Evolutionary conservation across 2,113 vertebrate genomes (phyloP).

Genomic region (Melanocharis versteri): DNA sequence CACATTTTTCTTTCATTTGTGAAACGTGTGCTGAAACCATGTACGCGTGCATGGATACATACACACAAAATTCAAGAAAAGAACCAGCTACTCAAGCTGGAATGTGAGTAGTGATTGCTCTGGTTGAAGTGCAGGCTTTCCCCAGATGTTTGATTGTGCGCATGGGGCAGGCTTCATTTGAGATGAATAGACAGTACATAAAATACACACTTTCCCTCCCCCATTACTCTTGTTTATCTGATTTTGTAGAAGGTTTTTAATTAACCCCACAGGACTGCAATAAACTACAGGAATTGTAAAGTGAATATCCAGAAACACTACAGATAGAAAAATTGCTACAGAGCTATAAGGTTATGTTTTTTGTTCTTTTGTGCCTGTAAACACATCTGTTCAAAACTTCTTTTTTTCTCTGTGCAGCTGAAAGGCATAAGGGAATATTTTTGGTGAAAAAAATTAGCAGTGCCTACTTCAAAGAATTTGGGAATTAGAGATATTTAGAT

Average conservation of each 20-base stretch:
- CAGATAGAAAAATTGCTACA: neutral
- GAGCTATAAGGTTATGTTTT: neutral
- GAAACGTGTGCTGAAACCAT: neutral
- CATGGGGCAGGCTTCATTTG: neutral
- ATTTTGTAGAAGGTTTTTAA: constrained; percentile 27
- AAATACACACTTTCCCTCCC: neutral
- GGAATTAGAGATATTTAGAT: neutral
- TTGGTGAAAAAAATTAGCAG: neutral
- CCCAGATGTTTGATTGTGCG: constrained; percentile 5
- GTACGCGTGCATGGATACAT: neutral
- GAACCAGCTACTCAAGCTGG: neutral
- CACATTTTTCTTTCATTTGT: neutral
- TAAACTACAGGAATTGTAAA: neutral
- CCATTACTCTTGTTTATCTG: neutral
- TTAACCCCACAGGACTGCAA: neutral
- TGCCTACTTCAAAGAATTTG: neutral
- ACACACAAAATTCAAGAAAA: neutral
- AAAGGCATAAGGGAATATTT: neutral
- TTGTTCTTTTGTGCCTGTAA: constrained; percentile 3
- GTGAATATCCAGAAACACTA: neutral
- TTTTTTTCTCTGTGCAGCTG: neutral
- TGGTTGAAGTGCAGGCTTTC: neutral
- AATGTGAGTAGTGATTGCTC: neutral
- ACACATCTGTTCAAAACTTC: neutral
- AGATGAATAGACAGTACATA: neutral